Conservation (phyloP, 2,113 vertebrate genomes). For the Ivindomyrus marchei region DNA sequence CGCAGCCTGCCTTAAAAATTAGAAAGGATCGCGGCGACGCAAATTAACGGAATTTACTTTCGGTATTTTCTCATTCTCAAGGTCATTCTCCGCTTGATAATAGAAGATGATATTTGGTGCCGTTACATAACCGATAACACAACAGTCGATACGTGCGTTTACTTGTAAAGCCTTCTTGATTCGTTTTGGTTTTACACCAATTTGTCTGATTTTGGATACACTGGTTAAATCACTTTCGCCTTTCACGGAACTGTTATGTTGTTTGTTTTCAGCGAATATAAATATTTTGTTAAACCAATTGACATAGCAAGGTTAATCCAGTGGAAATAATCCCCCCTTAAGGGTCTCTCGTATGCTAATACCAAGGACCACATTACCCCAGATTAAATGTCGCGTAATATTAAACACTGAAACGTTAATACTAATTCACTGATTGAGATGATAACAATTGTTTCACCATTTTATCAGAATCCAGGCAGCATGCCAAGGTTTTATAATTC, state of each 20-base stretch:
- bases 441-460: background rate
- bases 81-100: constrained; percentile 53
- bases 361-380: background rate
- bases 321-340: constrained; percentile 2
- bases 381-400: constrained; percentile 10
- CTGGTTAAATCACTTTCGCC: background rate
- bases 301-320: background rate
- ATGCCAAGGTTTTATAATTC: background rate
- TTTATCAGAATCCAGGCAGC: background rate
- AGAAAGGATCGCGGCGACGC: background rate
- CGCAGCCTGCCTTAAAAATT: background rate
- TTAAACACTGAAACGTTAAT: background rate
- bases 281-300: constrained; percentile 8
- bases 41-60: background rate
- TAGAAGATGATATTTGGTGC: constrained; percentile 25
- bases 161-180: constrained; percentile 8
- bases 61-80: constrained; percentile 50
- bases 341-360: constrained; percentile 4
- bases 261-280: background rate
- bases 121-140: constrained; percentile 36
- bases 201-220: background rate
- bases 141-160: constrained; percentile 24
- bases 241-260: background rate
- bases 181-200: background rate
- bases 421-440: background rate